A percentile compares a stretch with the other conserved stretches of the same genome.
Evolutionary conservation across 2,113 vertebrate species (phyloP).

Genomic region (Abramis brama): DNA sequence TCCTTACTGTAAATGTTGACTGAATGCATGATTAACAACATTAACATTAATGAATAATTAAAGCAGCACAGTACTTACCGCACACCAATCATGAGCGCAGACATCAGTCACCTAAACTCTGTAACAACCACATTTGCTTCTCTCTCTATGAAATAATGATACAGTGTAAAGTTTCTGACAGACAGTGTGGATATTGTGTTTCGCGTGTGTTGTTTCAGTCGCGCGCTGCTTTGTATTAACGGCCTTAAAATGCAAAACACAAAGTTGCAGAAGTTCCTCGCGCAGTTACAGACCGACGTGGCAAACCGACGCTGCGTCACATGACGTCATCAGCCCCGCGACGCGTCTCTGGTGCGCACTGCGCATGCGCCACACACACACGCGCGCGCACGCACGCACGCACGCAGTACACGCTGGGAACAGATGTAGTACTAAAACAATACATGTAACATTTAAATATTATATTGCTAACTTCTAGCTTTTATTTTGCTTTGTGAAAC

Average conservation of each 20-base stretch:
- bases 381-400: no score
- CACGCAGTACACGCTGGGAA: not conserved
- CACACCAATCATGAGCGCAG: constrained; percentile 27
- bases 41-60: not conserved
- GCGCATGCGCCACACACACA: constrained; percentile 58
- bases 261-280: constrained; percentile 42
- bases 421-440: not conserved
- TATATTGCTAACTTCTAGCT: not conserved
- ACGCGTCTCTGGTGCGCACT: constrained; percentile 36
- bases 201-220: no score
- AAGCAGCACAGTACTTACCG: not conserved
- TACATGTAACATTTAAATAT: not conserved
- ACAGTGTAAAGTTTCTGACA: not conserved
- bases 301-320: constrained; percentile 72
- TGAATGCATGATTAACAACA: not conserved
- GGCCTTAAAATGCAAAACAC: not conserved
- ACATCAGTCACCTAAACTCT: constrained; percentile 19
- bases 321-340: constrained; percentile 71
- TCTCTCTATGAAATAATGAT: not conserved
- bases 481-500: not conserved
- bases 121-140: not conserved
- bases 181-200: not conserved
- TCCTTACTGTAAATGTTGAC: not conserved
- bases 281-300: constrained; percentile 76
- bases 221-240: not conserved